Evolutionary conservation across 1,140 invertebrate species (phyloP).

Genomic region (Contarinia nasturtii): DNA sequence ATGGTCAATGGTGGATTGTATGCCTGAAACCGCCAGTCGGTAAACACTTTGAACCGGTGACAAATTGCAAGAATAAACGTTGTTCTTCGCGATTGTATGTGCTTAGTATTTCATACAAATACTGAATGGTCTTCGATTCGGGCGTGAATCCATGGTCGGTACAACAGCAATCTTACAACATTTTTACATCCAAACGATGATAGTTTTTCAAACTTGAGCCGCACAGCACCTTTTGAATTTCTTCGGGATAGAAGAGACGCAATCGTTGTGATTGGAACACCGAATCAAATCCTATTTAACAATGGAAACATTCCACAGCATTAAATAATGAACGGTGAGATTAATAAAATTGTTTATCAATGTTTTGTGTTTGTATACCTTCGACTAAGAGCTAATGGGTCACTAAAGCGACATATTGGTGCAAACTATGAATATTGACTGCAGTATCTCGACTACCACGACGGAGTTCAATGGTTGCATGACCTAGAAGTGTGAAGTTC

Average conservation of each 20-base stretch:
- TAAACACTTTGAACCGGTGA: constrained; percentile 90
- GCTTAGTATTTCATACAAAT: constrained; percentile 82
- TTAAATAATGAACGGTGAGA: too few relatives aligned
- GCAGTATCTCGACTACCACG: constrained; percentile 79
- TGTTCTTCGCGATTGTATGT: constrained; percentile 80
- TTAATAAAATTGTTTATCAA: too few relatives aligned
- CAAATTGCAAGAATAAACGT: constrained; percentile 91
- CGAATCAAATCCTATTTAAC: constrained; percentile 79
- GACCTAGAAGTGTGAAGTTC: constrained; percentile 89
- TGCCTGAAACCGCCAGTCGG: constrained; percentile 94
- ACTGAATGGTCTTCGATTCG: constrained; percentile 84
- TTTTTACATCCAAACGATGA: constrained; percentile 72
- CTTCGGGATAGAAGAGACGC: constrained; percentile 89
- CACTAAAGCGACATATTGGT: constrained; percentile 68
- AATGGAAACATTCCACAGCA: too few relatives aligned
- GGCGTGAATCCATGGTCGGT: constrained; percentile 94
- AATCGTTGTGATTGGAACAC: constrained; percentile 80
- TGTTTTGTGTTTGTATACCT: constrained; percentile 78
- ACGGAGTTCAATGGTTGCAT: constrained; percentile 78
- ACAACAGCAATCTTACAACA: constrained; percentile 78
- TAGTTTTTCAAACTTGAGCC: constrained; percentile 32
- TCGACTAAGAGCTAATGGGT: constrained; percentile 81
- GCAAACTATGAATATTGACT: constrained; percentile 84
- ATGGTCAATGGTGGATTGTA: constrained; percentile 90
- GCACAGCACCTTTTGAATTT: constrained; percentile 94